phyloP scores from a whole-genome alignment of 2,113 vertebrate species.

The Lophura nycthemera region DNA sequence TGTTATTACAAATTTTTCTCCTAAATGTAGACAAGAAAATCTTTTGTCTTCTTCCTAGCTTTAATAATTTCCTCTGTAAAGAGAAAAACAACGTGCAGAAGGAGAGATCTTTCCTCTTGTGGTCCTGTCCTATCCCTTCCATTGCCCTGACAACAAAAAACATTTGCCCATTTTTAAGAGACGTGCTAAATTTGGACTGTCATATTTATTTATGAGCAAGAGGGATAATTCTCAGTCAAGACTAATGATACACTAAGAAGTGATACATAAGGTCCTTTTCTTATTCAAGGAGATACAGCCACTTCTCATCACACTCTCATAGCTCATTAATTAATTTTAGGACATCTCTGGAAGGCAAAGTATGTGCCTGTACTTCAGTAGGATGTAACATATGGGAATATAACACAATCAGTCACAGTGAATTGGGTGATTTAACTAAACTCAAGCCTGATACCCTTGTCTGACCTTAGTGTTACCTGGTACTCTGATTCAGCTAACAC shows the following conservation, averaged over 20 bases:
- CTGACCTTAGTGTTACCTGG: background rate
- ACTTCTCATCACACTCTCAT: background rate
- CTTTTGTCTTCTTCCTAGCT: background rate
- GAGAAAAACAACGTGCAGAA: background rate
- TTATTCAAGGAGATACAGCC: background rate
- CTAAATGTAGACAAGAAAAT: background rate
- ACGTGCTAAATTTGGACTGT: background rate
- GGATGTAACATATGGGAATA: background rate
- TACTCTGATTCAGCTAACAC: background rate
- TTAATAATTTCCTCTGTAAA: background rate
- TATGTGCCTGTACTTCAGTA: background rate
- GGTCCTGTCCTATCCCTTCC: background rate
- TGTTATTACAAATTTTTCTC: background rate
- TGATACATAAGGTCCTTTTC: background rate
- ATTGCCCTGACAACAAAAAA: background rate
- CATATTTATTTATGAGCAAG: constrained; percentile 2
- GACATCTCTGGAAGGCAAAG: background rate
- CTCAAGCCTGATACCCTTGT: background rate
- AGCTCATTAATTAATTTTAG: constrained; percentile 15
- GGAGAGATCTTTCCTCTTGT: background rate
- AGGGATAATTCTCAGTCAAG: background rate
- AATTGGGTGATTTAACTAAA: background rate
- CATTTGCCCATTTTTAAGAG: background rate
- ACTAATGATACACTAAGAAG: background rate
- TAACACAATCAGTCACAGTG: background rate